Conservation (phyloP, 2,888 invertebrate genomes). For the Acrobeloides nanus region DNA sequence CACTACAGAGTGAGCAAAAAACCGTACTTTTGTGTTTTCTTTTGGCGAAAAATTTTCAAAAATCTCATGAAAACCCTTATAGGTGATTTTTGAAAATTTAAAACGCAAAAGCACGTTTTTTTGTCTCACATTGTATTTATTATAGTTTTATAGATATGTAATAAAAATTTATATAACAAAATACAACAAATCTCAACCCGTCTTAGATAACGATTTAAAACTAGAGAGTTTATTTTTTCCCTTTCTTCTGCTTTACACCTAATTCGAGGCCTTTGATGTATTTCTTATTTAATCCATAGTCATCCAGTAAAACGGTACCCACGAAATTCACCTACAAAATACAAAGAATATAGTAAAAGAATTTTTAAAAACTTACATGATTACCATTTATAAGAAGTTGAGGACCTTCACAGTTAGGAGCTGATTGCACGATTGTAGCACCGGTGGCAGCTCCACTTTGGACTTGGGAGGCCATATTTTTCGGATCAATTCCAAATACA, state of each 20-base stretch:
- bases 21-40: no score
- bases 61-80: no score
- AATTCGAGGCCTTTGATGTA: conserved; percentile 45
- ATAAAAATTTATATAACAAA: no score
- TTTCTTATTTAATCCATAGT: conserved; percentile 42
- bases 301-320: conserved; percentile 22
- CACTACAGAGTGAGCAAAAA: no score
- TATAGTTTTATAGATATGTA: no score
- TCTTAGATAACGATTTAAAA: not conserved
- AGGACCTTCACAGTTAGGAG: conserved; percentile 61
- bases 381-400: conserved; percentile 49
- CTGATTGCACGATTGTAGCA: conserved; percentile 67
- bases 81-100: no score
- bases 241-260: conserved; percentile 42
- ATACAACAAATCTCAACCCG: no score
- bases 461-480: conserved; percentile 72
- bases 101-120: no score
- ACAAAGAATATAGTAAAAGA: conserved; percentile 3
- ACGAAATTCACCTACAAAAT: conserved; percentile 24
- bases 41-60: no score
- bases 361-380: conserved; percentile 28
- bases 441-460: conserved; percentile 80
- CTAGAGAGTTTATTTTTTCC: conserved; percentile 9
- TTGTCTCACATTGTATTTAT: no score
- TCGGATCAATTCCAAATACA: conserved; percentile 72